Evolutionary conservation across 2,113 vertebrate genomes (phyloP), one percentile per base, ranked within the genome.

Genomic region (Steatornis caripensis): DNA sequence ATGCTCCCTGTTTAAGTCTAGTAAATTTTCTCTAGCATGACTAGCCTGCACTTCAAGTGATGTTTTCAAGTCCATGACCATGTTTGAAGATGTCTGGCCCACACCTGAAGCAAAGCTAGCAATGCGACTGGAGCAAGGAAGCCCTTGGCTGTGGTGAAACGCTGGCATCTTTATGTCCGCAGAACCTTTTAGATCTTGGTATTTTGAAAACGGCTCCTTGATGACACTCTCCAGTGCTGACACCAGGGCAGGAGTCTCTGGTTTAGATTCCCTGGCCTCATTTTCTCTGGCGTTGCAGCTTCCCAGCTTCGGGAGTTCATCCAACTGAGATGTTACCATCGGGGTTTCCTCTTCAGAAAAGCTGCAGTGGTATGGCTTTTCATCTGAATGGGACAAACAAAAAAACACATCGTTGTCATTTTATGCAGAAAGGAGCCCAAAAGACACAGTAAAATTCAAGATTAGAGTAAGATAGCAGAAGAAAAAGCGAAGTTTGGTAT

Each of bases 301-400:
- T 93, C 98, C 48, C 26, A 96, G 97, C 39, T 87, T 76, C 27
- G 92, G 97, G 68, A 97, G 96, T 68, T 85, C 97, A 93, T 97
- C 97, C 87, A 98, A 80, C 19, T 98, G 98, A 79, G 98, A 92
- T 34, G 98, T 95, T 75, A 95, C 95, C 39, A 97, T 66, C 2
- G 97, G 95, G 3, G 96, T 95, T 30, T 96, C 97, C 15, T 97
- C 96, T 70, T 96, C 95, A 3, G 98, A 96, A 84, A 98, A 99
- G 96, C 96, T 97, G 97, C 98, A 98, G 79, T 89, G 97, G 87
- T 97, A 98, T 55, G 98, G 98, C 95, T 98, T 98, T 97, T 98
- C 97, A 96, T 98, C 99, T 99, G 97, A 79, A 96, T 61, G 94
- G 91, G 49, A 95, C n/a, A 98, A 96, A 97, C 18, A 57, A 95